Base-by-base conservation (phyloP, 1,140 invertebrate species). In the Calliphora vicina region DNA sequence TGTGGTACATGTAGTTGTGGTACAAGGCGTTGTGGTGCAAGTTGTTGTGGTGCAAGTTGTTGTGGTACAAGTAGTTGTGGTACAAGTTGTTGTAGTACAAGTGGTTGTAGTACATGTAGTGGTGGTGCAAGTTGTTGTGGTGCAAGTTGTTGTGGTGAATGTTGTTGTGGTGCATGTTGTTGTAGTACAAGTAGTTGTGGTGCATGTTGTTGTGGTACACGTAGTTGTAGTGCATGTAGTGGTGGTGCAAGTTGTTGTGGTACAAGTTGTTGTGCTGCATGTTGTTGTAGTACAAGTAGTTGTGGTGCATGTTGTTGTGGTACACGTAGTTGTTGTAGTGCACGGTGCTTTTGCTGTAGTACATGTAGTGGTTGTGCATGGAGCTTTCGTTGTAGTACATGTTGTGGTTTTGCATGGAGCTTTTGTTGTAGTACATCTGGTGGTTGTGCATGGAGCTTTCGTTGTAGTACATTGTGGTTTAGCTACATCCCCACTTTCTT, bases 201-300 rank as follows among this genome's bases (percentile, higher is more conserved):
- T 13, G 4, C 29, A 13, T 12, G 26, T 82, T 73, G 81, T 72
- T 73, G 57, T 73, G 6, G 81, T 20, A 9, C n/a, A 0, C 82
- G 29, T 73, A 10, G 81, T 78, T 82, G 86, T 82, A 0, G 78
- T 71, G 17, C 82, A 82, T 23, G 83, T 73, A 20, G 80, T 73
- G 82, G 85, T 81, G 1, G 82, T 50, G 13, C 76, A 76, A 25
- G 83, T 57, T 1, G 45, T 61, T 10, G 84, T 82, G 0, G n/a
- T 50, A 17, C 74, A 45, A 3, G 82, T 80, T 4, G 84, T 82
- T 82, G 85, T 84, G 5, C 20, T 42, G n/a, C 10, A 71, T 12
- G 80, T 81, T 23, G 85, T 85, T 25, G 82, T 50, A 0, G 72
- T 82, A 15, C 72, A 82, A 13, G 71, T 83, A 0, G 84, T 82